phyloP scores from a whole-genome alignment of 2,113 vertebrate genomes.

The Lophura nycthemera region DNA sequence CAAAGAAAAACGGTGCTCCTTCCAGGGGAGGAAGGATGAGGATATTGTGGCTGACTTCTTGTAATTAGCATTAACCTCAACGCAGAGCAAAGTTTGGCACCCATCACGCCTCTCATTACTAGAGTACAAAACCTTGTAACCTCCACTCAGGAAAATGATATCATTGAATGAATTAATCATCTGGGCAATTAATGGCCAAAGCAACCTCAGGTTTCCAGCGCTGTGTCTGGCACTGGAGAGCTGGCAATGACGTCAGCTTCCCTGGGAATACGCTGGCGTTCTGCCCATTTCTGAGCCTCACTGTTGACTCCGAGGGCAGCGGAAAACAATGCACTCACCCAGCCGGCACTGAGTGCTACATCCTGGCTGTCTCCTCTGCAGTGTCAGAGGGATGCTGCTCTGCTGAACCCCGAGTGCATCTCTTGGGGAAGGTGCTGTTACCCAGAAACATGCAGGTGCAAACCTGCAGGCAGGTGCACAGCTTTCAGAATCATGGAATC shows the following conservation, averaged over 20 bases:
- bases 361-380: neutral
- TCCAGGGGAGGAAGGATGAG: neutral
- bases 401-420: neutral
- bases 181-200: conserved; percentile 41
- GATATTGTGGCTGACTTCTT: neutral
- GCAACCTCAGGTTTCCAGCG: conserved; percentile 47
- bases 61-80: neutral
- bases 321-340: conserved; percentile 44
- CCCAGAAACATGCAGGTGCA: neutral
- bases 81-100: neutral
- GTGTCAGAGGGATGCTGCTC: neutral
- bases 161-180: conserved; percentile 61
- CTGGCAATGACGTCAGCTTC: conserved; percentile 24
- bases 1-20: neutral
- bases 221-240: conserved; percentile 15
- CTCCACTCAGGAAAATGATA: conserved; percentile 39
- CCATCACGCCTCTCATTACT: neutral
- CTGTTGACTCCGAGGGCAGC: conserved; percentile 5
- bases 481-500: neutral
- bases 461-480: neutral
- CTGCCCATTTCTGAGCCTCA: neutral
- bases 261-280: neutral
- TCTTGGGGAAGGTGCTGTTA: neutral
- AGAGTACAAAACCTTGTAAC: conserved; percentile 4
- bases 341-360: neutral